phyloP scores from a whole-genome alignment of 2,797 vertebrate species.

The Rhynchotus rufescens region DNA sequence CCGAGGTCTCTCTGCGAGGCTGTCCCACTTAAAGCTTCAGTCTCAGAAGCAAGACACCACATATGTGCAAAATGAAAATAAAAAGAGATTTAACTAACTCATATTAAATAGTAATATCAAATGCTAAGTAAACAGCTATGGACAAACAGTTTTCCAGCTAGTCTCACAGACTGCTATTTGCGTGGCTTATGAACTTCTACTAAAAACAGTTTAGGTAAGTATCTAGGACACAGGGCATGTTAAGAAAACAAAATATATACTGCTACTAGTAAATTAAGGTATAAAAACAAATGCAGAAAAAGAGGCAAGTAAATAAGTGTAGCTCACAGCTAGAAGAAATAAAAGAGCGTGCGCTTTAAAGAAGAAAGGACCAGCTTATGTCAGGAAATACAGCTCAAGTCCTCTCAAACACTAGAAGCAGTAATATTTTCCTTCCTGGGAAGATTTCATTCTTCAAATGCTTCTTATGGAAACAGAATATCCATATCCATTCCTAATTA shows the following conservation, averaged over 20 bases:
- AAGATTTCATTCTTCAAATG: not conserved
- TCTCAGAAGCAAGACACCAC: not conserved
- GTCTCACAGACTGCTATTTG: not conserved
- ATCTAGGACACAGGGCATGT: not conserved
- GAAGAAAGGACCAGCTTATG: not conserved
- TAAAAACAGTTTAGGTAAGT: conserved; percentile 55
- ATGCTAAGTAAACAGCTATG: not conserved
- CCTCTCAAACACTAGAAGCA: not conserved
- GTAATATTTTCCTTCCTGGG: not conserved
- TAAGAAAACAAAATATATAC: not conserved
- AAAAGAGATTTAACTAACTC: not conserved
- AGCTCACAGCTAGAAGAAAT: not conserved
- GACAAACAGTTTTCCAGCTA: not conserved
- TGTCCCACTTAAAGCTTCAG: not conserved
- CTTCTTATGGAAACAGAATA: not conserved
- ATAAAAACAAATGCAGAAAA: not conserved
- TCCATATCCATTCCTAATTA: not conserved
- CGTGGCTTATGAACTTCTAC: conserved; percentile 5
- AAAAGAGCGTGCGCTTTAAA: conserved; percentile 5
- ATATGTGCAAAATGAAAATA: not conserved
- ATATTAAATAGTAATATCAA: not conserved
- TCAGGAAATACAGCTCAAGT: not conserved
- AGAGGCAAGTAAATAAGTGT: conserved; percentile 25
- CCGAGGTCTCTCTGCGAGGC: not conserved
- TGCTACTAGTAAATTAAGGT: conserved; percentile 12